Evolutionary conservation across 2,797 vertebrate genomes (phyloP).

Genomic region (Anabacerthia variegaticeps): DNA sequence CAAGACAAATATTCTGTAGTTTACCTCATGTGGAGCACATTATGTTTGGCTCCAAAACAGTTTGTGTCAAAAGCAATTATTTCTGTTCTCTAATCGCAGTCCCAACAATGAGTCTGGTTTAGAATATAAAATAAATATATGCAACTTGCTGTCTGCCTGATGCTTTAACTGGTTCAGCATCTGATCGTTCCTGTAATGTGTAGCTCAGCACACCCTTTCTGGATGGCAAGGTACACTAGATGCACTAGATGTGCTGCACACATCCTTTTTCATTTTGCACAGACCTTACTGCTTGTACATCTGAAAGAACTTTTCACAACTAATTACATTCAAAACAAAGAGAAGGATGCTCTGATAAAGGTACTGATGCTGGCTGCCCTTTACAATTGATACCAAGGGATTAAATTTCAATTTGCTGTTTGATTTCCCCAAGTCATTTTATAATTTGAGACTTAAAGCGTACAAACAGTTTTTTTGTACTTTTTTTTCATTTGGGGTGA

Average conservation of each 20-base stretch:
- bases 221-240: not conserved
- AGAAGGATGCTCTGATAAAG: not conserved
- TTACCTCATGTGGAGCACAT: conserved; percentile 36
- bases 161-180: not conserved
- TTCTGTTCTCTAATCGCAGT: conserved; percentile 20
- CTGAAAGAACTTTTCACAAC: not conserved
- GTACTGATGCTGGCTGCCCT: not conserved
- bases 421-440: conserved; percentile 31
- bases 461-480: not conserved
- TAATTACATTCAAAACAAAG: not conserved
- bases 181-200: not conserved
- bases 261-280: not conserved
- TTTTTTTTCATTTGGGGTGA: conserved; percentile 31
- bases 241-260: not conserved
- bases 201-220: not conserved
- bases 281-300: not conserved
- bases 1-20: conserved; percentile 22
- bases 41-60: conserved; percentile 35
- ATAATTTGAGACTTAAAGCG: conserved; percentile 1
- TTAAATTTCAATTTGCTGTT: not conserved
- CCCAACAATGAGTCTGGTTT: not conserved
- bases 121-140: not conserved
- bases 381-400: not conserved
- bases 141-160: not conserved
- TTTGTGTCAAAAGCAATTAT: conserved; percentile 55